Evolutionary conservation across 2,888 invertebrate species (phyloP).

Genomic region (Caenorhabditis sulstoni): DNA sequence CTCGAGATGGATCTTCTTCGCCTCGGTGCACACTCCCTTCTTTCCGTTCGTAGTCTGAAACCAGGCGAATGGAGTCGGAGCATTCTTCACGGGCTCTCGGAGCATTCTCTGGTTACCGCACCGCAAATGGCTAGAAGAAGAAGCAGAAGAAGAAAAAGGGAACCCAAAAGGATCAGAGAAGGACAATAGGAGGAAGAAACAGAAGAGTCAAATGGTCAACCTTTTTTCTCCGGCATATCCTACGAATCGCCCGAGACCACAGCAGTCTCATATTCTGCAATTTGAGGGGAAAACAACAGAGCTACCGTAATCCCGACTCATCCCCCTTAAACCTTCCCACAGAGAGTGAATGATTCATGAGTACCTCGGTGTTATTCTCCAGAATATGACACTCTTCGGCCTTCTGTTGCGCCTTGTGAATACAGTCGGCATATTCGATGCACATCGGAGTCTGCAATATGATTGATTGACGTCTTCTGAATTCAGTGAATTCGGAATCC

Average conservation of each 20-base stretch:
- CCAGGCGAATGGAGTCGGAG: too few species aligned
- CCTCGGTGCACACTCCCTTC: constrained; percentile 59
- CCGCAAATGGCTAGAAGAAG: constrained; percentile 15
- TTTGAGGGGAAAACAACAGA: too few species aligned
- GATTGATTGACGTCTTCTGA: neutral
- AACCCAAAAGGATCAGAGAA: constrained; percentile 35
- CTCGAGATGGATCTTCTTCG: constrained; percentile 54
- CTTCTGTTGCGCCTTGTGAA: constrained; percentile 61
- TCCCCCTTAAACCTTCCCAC: neutral
- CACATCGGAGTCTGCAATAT: constrained; percentile 59
- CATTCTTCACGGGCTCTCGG: neutral
- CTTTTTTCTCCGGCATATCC: constrained; percentile 43
- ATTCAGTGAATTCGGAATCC: too few species aligned
- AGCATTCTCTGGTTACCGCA: constrained; percentile 35
- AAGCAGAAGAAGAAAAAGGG: neutral
- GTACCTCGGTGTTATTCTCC: constrained; percentile 62
- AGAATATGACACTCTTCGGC: constrained; percentile 57
- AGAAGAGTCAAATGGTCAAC: constrained; percentile 12
- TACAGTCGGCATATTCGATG: constrained; percentile 62
- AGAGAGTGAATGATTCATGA: neutral
- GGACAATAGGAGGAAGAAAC: constrained; percentile 14
- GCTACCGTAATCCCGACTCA: constrained; percentile 1
- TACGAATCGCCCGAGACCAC: constrained; percentile 55
- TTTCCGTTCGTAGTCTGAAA: constrained; percentile 60
- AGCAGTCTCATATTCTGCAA: constrained; percentile 58